These are phyloP conservation scores for Bos javanicus DNA, from an alignment of 2,113 vertebrate species.

Conservation along the genomic window DNA sequence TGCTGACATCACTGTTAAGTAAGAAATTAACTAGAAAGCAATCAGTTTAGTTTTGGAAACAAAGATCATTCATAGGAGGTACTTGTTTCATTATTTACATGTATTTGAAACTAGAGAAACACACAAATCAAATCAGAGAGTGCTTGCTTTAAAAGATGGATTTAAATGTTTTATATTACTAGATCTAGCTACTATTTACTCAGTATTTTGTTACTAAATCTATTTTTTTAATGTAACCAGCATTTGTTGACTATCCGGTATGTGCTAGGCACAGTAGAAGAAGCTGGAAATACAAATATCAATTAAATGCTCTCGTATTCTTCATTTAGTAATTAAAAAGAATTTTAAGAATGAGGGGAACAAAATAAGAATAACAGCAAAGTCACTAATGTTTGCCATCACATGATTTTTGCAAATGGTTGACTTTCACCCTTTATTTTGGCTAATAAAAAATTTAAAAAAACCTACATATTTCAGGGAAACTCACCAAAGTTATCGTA, in stretches of 20 bases:
- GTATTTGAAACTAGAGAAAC: not conserved
- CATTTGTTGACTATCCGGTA: not conserved
- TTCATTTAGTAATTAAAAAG: not conserved
- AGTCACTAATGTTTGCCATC: not conserved
- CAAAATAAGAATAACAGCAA: not conserved
- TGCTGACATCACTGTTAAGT: not conserved
- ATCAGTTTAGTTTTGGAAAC: not conserved
- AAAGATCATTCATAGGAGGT: not conserved
- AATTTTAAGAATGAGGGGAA: not conserved
- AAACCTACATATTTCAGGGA: not conserved
- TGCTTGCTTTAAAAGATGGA: not conserved
- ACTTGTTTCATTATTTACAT: not conserved
- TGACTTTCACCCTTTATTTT: not conserved
- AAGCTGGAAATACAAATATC: not conserved
- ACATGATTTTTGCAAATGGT: not conserved
- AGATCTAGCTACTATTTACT: not conserved
- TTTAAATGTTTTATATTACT: not conserved
- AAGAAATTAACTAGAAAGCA: constrained; percentile 7
- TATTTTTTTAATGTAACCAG: not conserved
- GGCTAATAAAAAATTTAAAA: not conserved
- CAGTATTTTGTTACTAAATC: not conserved
- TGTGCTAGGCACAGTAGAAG: not conserved
- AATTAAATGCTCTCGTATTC: not conserved
- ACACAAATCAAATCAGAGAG: not conserved
- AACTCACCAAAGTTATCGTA: not conserved